Evolutionary conservation across 2,113 vertebrate species (phyloP).

Genomic region (Vicugna pacos): DNA sequence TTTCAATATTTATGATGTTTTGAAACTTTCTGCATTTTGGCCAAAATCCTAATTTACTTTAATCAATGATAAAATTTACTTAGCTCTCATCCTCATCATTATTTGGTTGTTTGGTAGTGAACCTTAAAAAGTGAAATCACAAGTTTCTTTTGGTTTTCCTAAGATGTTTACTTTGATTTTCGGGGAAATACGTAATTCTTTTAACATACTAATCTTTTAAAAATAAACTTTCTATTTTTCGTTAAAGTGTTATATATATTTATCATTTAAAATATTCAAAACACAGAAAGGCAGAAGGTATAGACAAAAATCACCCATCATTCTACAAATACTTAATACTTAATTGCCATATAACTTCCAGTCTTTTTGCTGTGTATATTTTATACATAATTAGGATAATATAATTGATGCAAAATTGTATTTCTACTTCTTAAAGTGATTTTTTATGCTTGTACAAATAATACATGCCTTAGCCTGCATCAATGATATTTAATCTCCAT

Average conservation of each 20-base stretch:
- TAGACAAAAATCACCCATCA: neutral
- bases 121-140: neutral
- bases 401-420: neutral
- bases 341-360: neutral
- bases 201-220: neutral
- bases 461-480: neutral
- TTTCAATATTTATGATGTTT: neutral
- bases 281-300: neutral
- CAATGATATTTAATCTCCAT: neutral
- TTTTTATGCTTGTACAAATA: constrained; percentile 43
- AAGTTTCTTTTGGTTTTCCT: neutral
- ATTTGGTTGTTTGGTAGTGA: neutral
- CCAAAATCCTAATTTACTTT: neutral
- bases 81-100: neutral
- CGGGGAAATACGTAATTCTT: neutral
- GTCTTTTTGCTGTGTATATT: neutral
- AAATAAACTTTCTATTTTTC: neutral
- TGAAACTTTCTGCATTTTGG: neutral
- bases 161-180: neutral
- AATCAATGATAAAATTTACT: neutral
- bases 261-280: neutral
- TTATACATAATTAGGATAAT: constrained; percentile 8
- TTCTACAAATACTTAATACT: neutral
- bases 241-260: neutral
- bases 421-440: constrained; percentile 1